These are phyloP conservation scores for Gallinago stenura DNA, from an alignment of 2,797 vertebrate species.

Conservation along the genomic window DNA sequence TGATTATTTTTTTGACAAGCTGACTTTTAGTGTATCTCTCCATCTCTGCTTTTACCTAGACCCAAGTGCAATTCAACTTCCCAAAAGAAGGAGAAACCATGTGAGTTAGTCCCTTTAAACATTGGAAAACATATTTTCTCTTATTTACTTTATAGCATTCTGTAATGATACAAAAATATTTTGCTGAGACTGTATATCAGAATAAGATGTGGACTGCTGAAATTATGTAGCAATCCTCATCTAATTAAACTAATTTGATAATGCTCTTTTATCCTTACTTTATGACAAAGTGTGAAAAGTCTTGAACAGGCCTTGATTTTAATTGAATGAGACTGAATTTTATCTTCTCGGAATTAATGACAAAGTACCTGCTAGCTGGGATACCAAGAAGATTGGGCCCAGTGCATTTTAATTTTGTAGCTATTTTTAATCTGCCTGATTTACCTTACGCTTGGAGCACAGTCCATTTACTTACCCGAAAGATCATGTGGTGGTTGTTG, in stretches of 20 bases:
- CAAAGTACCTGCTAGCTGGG: not conserved
- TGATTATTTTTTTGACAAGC: not conserved
- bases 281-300: not conserved
- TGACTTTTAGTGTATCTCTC: not conserved
- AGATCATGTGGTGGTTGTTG: not conserved
- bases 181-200: not conserved
- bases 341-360: not conserved
- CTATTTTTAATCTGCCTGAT: not conserved
- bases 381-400: not conserved
- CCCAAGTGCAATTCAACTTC: not conserved
- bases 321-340: not conserved
- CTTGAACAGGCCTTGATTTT: not conserved
- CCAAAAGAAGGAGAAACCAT: not conserved
- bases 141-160: not conserved
- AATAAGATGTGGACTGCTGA: not conserved
- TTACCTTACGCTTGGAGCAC: not conserved
- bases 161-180: not conserved
- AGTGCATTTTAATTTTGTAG: slow-evolving; percentile 8
- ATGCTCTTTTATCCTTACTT: not conserved
- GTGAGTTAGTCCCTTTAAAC: not conserved
- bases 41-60: not conserved
- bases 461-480: not conserved
- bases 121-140: not conserved
- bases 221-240: not conserved
- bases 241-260: slow-evolving; percentile 27